These are phyloP conservation scores for Theristicus caerulescens DNA, from an alignment of 2,113 vertebrate genomes.

Conservation along the genomic window DNA sequence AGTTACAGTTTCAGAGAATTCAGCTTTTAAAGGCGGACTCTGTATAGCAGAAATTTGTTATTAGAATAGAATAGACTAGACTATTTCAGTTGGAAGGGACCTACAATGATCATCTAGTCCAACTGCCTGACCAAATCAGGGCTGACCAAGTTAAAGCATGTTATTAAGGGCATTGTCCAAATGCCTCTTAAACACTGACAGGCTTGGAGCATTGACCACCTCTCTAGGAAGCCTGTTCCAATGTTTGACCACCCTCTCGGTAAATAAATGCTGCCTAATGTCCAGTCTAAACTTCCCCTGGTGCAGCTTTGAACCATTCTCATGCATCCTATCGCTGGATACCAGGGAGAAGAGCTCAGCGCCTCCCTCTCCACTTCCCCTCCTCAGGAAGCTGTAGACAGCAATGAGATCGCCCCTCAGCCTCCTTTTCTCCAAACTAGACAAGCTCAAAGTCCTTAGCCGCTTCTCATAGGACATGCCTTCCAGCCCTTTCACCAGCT, in stretches of 20 bases:
- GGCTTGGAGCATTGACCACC: not conserved
- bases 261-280: not conserved
- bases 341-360: not conserved
- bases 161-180: not conserved
- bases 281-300: not conserved
- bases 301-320: not conserved
- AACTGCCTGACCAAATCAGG: not conserved
- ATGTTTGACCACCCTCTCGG: accelerated
- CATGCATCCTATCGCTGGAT: not conserved
- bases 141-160: not conserved
- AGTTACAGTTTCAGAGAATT: not conserved
- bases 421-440: not conserved
- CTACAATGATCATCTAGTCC: not conserved
- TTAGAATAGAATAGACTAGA: not conserved
- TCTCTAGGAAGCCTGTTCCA: not conserved
- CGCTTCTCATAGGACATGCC: not conserved
- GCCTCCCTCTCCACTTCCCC: not conserved
- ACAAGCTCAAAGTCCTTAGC: no score
- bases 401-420: not conserved
- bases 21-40: not conserved
- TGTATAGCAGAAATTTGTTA: not conserved
- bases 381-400: not conserved
- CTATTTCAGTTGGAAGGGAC: not conserved
- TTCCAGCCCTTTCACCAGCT: not conserved
- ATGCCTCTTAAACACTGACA: not conserved